Conservation (phyloP, 30 jellyfish, hydroid and myxozoan species). For the Rhopilema esculentum region DNA sequence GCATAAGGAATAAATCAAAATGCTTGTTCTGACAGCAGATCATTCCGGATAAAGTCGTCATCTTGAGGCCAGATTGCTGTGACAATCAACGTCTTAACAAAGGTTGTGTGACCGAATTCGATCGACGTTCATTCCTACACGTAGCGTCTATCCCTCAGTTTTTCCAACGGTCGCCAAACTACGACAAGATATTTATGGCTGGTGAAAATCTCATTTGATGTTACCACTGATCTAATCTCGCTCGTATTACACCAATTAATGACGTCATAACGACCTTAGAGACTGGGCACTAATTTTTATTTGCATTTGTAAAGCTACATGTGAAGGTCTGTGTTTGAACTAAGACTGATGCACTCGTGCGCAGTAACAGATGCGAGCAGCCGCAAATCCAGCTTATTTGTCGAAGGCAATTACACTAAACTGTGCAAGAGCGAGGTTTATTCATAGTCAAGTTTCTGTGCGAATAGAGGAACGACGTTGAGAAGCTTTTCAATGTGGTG, state of each 20-base stretch:
- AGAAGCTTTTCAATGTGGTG: neutral
- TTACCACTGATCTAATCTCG: neutral
- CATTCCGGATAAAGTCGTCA: neutral
- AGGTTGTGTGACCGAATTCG: neutral
- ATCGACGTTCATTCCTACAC: neutral
- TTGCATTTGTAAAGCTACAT: neutral
- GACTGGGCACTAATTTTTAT: neutral
- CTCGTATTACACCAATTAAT: neutral
- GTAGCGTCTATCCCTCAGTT: neutral
- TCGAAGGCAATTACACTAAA: neutral
- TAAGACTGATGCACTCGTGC: neutral
- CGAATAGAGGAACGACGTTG: neutral
- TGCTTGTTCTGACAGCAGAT: neutral
- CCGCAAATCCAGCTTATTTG: neutral
- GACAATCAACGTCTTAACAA: neutral
- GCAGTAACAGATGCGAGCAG: neutral
- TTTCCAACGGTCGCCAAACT: neutral
- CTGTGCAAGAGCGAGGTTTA: neutral
- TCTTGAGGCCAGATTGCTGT: neutral
- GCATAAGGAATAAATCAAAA: neutral
- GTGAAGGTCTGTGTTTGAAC: neutral
- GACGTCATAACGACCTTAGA: neutral
- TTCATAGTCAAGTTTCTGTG: neutral
- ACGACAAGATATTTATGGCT: neutral
- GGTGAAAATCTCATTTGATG: neutral